Base-by-base conservation (phyloP, 1,140 invertebrate species). In the Choristoneura fumiferana region DNA sequence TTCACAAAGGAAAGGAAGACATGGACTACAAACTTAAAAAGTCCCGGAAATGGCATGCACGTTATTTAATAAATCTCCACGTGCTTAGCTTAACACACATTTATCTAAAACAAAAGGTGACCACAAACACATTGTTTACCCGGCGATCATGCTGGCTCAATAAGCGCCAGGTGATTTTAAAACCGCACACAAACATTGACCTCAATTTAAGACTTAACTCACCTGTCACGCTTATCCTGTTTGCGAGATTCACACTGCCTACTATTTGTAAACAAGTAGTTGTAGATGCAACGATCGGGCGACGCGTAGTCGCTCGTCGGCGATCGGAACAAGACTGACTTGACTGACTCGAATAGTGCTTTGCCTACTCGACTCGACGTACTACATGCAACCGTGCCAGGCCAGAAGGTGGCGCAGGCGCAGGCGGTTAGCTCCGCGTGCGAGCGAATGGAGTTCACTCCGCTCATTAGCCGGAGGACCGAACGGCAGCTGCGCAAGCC, bases 211-310 rank as follows among this genome's bases (percentile, higher is more conserved):
- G 64, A 72, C 68, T 62, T 68, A 72, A 74, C 83, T 83, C 69
- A 86, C 83, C 80, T 78, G 69, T 76, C 71, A 78, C 72, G 63
- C 57, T 69, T 81, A 81, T 86, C 73, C 73, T 78, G 71, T 69
- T 76, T 63, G 63, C 58, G 63, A 59, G 59, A 71, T 61, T 38
- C 70, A 63, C 78, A 82, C 73, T 65, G 63, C 58, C 64, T 77
- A 75, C 52, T 81, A 78, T 85, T 80, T 80, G 74, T 85, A 83
- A 87, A 85, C 81, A 84, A 84, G 68, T 57, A 53, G 43, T 33
- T 38, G 43, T 55, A 57, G 53, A 57, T 45, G 57, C 65, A 59
- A 53, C 13, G 54, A 62, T 59, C 53, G 36, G 39, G 56, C 53
- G 49, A 54, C 60, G 75, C 81, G 81, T 80, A 73, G 64, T 63